phyloP scores from a whole-genome alignment of 2,797 vertebrate genomes.

The Mycteria americana region DNA sequence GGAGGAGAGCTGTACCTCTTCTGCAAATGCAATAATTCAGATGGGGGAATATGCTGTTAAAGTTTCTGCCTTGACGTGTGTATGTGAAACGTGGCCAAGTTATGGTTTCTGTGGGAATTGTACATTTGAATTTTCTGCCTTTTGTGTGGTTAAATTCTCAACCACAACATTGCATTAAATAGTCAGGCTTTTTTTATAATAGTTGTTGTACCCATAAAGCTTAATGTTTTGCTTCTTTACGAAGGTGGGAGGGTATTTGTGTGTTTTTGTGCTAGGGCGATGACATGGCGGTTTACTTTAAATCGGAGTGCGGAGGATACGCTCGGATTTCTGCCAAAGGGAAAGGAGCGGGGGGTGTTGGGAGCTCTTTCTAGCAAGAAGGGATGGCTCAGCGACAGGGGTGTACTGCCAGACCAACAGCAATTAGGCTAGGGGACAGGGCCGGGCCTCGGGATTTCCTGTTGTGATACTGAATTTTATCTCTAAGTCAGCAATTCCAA shows the following conservation, averaged over 20 bases:
- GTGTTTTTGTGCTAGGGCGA: slow-evolving; percentile 20
- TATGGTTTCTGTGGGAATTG: slow-evolving; percentile 65
- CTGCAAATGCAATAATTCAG: slow-evolving; percentile 17
- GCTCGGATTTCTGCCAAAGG: slow-evolving; percentile 31
- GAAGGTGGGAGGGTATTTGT: slow-evolving; percentile 50
- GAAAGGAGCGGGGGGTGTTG: background rate
- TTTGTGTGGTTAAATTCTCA: slow-evolving; percentile 50
- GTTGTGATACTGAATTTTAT: background rate
- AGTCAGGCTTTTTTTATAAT: background rate
- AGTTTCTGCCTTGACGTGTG: slow-evolving; percentile 34
- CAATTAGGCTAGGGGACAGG: background rate
- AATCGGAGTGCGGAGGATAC: background rate
- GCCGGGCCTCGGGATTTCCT: background rate
- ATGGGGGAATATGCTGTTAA: background rate
- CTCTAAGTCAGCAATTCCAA: background rate
- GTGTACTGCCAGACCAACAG: slow-evolving; percentile 18
- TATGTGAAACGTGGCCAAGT: slow-evolving; percentile 55
- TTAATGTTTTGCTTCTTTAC: slow-evolving; percentile 46
- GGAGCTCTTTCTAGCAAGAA: background rate
- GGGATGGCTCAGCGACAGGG: background rate
- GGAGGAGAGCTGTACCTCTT: background rate
- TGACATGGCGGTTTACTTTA: slow-evolving; percentile 52
- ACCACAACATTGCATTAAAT: slow-evolving; percentile 60
- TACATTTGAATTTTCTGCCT: slow-evolving; percentile 58
- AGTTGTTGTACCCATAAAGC: slow-evolving; percentile 51